These are phyloP conservation scores for Pantala flavescens DNA, from an alignment of 1,140 invertebrate species.

Conservation along the genomic window DNA sequence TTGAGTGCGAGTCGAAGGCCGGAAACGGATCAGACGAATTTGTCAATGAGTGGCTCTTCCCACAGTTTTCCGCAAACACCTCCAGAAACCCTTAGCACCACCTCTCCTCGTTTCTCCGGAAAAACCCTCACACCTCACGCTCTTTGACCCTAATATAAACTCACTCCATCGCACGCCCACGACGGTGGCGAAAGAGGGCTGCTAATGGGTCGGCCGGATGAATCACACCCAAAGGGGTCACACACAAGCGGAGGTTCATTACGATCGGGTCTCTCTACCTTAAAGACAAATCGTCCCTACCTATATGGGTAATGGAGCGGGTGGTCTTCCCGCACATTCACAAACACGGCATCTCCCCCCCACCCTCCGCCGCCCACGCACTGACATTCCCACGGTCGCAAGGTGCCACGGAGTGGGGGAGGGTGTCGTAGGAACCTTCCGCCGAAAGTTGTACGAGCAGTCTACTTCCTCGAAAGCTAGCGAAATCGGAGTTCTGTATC, in stretches of 20 bases:
- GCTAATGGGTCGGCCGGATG: background rate
- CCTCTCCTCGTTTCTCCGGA: no score
- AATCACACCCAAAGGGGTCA: background rate
- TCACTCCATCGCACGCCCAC: no score
- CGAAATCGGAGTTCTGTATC: background rate
- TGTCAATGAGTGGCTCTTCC: no score
- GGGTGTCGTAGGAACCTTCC: background rate
- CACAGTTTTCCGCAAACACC: no score
- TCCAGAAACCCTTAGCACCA: no score
- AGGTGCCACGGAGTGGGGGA: background rate
- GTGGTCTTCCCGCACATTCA: background rate
- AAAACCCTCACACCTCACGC: no score
- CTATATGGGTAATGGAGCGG: background rate
- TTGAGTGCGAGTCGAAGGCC: no score
- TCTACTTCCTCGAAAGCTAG: background rate
- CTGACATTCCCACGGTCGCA: background rate
- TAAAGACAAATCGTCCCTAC: background rate
- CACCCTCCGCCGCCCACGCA: background rate
- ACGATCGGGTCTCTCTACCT: background rate
- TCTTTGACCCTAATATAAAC: no score
- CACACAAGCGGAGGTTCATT: background rate
- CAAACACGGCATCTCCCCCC: background rate
- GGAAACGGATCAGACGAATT: no score
- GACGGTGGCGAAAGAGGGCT: background rate
- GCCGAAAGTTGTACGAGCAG: background rate